Evolutionary conservation across 2,113 vertebrate genomes (phyloP).

Genomic region (Sorex araneus): DNA sequence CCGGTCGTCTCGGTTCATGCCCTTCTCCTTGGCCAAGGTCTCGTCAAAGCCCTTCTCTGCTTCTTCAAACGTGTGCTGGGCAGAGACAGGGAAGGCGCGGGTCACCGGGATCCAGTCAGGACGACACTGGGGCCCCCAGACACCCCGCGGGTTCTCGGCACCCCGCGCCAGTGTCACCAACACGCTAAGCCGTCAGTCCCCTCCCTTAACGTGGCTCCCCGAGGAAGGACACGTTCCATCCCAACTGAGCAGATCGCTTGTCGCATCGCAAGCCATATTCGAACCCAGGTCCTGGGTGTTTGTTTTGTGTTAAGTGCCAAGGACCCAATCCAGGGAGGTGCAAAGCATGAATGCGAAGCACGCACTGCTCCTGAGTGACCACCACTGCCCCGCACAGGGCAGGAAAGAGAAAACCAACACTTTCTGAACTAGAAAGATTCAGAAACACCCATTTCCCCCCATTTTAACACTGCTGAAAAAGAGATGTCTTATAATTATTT

Average conservation of each 20-base stretch:
- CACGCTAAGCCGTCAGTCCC: not conserved
- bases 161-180: not conserved
- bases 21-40: conserved; percentile 97
- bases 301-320: too few species aligned
- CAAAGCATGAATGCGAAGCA: not conserved
- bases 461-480: conserved; percentile 24
- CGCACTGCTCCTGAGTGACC: not conserved
- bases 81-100: conserved; percentile 8
- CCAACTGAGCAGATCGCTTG: too few species aligned
- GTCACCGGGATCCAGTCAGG: not conserved
- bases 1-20: conserved; percentile 98
- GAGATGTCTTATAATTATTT: not conserved
- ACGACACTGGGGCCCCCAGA: not conserved
- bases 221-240: not conserved
- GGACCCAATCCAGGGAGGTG: not conserved
- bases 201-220: not conserved
- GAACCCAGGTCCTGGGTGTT: not conserved
- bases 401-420: not conserved
- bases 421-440: not conserved
- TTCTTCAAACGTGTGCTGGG: conserved; percentile 97
- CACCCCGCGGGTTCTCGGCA: too few species aligned
- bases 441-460: not conserved
- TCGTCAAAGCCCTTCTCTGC: conserved; percentile 99
- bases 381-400: not conserved
- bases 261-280: not conserved